Evolutionary conservation across 1,140 invertebrate species (phyloP), one percentile per base, ranked within the genome.

Genomic region (Mizuhopecten yessoensis): DNA sequence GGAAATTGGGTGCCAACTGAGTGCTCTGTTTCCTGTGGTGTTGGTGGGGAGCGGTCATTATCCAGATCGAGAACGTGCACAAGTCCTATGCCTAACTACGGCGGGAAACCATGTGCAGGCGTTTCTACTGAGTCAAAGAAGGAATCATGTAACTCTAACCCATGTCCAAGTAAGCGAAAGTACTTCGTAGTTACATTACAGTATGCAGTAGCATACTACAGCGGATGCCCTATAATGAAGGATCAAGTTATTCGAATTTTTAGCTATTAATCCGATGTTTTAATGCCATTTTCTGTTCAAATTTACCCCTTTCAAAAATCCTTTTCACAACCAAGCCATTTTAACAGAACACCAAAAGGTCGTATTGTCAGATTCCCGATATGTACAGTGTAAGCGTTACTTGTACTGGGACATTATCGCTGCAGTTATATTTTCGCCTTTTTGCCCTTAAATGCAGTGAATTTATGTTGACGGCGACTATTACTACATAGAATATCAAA

Each of bases 131-230:
- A 90, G n/a, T 29, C 10, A 1, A 29, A 88, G 33, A 86, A 39
- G 17, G 45, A 90, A 34, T 34, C 13, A 23, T 93, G 92, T 57
- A 92, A 92, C 49, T 88, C 34, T 7, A 17, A 91, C 49, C 39
- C 90, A 33, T 94, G 93, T 88, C 92, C 93, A 88, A 42, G 93
- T 93, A 86, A 91, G 86, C 42, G 29, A 13, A 39, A 0, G 17
- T 34, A 39, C 5, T 5, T 39, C 34, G n/a, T n/a, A n/a, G n/a
- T 33, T 34, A 49, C 87, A 57, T 86, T 33, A 15, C 9, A 17
- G 15, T 33, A n/a, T n/a, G n/a, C n/a, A 5, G 34, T 29, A 9
- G 17, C n/a, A 13, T 23, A n/a, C 33, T 49, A 33, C 5, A 23
- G 29, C 33, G 15, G 29, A 34, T 23, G n/a, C n/a, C n/a, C n/a